phyloP scores from a whole-genome alignment of 2,113 vertebrate genomes.

The Paramormyrops kingsleyae region DNA sequence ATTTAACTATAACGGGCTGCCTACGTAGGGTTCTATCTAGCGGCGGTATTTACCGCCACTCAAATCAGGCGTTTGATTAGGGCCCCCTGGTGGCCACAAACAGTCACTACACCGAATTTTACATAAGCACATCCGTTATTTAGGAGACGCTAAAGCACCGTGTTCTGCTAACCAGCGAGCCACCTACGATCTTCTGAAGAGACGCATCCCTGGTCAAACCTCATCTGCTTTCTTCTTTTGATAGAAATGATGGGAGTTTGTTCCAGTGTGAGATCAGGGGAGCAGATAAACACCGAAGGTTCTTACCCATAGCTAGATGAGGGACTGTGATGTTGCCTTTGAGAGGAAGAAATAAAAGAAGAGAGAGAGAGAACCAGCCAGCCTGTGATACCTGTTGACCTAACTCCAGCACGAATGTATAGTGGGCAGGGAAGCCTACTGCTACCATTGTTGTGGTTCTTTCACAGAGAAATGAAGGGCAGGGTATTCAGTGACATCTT shows the following conservation, averaged over 20 bases:
- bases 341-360: neutral
- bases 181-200: neutral
- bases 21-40: neutral
- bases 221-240: neutral
- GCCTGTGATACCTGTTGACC: neutral
- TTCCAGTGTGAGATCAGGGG: neutral
- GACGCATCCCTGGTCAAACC: no score
- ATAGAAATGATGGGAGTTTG: neutral
- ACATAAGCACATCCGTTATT: neutral
- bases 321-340: conserved; percentile 38
- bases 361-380: neutral
- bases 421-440: neutral
- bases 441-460: neutral
- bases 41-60: neutral
- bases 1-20: neutral
- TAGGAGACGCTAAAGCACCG: neutral
- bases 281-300: neutral
- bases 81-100: neutral
- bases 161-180: neutral
- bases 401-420: neutral
- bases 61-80: neutral
- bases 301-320: conserved; percentile 43
- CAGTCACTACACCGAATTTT: neutral
- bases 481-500: neutral
- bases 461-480: neutral